A percentile compares a stretch with the other conserved stretches of the same genome.
Evolutionary conservation across 2,113 vertebrate species (phyloP).

Genomic region (Oreochromis aureus): DNA sequence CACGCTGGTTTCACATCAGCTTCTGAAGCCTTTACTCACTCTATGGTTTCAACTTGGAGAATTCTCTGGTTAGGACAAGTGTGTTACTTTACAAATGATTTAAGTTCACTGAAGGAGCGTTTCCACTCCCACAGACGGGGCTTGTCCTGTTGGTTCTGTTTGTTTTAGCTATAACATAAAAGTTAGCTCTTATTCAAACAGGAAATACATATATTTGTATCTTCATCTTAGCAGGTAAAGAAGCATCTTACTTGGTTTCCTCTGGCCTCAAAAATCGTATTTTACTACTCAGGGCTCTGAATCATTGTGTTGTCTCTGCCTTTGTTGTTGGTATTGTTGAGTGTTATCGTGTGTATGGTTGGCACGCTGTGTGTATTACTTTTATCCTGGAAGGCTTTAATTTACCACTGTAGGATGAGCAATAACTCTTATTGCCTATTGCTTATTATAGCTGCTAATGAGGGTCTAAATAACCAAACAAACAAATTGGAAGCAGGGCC

Average conservation of each 20-base stretch:
- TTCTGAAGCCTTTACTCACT: not conserved
- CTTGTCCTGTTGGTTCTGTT: not conserved
- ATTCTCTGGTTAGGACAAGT: not conserved
- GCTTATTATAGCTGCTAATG: not conserved
- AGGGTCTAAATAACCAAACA: not conserved
- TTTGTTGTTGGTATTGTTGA: not conserved
- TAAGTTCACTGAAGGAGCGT: not conserved
- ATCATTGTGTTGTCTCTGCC: not conserved
- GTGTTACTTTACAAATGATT: not conserved
- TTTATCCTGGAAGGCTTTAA: not conserved
- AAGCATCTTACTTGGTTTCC: not conserved
- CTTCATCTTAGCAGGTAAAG: not conserved
- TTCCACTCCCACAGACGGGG: not conserved
- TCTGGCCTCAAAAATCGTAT: not conserved
- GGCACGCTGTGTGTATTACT: not conserved
- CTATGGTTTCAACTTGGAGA: not conserved
- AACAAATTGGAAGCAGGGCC: not conserved
- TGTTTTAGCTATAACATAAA: not conserved
- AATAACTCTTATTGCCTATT: not conserved
- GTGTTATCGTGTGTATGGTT: not conserved
- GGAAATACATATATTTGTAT: not conserved
- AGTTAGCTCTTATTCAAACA: not conserved
- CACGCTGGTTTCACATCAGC: not conserved
- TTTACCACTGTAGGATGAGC: not conserved
- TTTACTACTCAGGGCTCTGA: not conserved